Conservation (phyloP, 2,888 invertebrate genomes). For the Erebia aethiops region DNA sequence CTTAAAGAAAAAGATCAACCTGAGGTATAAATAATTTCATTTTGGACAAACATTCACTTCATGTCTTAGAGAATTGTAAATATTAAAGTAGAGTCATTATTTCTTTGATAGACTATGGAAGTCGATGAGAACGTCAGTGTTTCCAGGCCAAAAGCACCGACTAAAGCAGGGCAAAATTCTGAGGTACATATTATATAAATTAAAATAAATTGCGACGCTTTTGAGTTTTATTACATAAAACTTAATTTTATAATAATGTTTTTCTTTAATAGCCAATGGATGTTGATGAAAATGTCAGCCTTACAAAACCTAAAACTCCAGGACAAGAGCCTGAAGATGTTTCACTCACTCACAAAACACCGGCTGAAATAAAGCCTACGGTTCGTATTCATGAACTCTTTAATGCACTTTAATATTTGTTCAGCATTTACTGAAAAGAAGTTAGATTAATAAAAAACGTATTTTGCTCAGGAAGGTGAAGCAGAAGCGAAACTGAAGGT, state of each 20-base stretch:
- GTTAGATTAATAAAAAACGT: slow-evolving; percentile 14
- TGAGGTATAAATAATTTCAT: slow-evolving; percentile 27
- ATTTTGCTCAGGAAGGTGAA: slow-evolving; percentile 63
- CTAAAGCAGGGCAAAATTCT: slow-evolving; percentile 21
- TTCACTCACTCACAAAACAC: slow-evolving; percentile 77
- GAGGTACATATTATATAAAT: slow-evolving; percentile 29
- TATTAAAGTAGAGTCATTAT: slow-evolving; percentile 27
- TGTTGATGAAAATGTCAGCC: slow-evolving; percentile 73
- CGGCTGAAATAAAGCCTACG: slow-evolving; percentile 74
- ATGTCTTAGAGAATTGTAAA: slow-evolving; percentile 26
- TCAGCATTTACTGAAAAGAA: not conserved
- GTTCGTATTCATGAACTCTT: slow-evolving; percentile 56
- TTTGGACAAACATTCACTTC: not conserved
- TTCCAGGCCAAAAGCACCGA: slow-evolving; percentile 10
- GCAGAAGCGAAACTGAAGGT: slow-evolving; percentile 76
- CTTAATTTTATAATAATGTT: not conserved
- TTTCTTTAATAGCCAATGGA: slow-evolving; percentile 65
- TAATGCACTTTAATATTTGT: no score
- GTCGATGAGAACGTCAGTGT: slow-evolving; percentile 51
- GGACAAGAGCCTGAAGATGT: slow-evolving; percentile 74
- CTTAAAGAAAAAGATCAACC: slow-evolving; percentile 72
- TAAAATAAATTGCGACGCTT: not conserved
- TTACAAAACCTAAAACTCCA: slow-evolving; percentile 70
- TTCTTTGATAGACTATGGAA: slow-evolving; percentile 55
- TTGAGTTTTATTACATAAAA: not conserved